Percentiles rank a stretch among this genome's conserved stretches.
phyloP scores from a whole-genome alignment of 2,888 invertebrate genomes.

The Parnassius smintheus region DNA sequence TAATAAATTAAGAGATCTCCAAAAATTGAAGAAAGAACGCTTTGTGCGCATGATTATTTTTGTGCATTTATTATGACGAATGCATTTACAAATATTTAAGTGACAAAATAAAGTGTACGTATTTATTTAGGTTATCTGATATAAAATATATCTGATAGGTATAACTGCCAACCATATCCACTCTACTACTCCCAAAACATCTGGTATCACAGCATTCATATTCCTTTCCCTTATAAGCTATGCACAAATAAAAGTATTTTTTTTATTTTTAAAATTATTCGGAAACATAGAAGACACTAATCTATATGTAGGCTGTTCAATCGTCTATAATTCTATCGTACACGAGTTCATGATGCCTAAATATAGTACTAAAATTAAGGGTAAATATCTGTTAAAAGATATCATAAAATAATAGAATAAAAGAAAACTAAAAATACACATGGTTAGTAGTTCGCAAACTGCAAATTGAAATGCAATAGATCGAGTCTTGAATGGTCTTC shows the following conservation, averaged over 20 bases:
- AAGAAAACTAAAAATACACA: constrained; percentile 34
- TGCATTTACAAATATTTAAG: constrained; percentile 16
- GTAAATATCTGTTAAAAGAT: too few relatives aligned
- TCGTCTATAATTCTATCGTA: constrained; percentile 37
- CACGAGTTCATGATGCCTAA: constrained; percentile 6
- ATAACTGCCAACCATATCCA: constrained; percentile 42
- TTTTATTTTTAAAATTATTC: constrained; percentile 51
- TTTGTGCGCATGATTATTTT: constrained; percentile 25
- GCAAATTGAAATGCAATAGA: constrained; percentile 38
- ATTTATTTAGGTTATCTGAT: constrained; percentile 25
- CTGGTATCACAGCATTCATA: constrained; percentile 72
- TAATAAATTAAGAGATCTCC: constrained; percentile 18
- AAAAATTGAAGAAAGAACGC: constrained; percentile 22
- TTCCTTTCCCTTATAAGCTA: constrained; percentile 61
- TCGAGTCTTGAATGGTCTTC: constrained; percentile 27
- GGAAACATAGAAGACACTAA: constrained; percentile 43
- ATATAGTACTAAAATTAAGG: neutral
- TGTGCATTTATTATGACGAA: constrained; percentile 24
- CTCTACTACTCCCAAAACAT: constrained; percentile 53
- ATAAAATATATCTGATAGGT: neutral
- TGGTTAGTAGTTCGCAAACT: neutral
- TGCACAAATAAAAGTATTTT: constrained; percentile 47
- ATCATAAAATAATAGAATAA: constrained; percentile 26
- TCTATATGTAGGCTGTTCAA: constrained; percentile 35
- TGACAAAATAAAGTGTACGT: constrained; percentile 23